Percentiles rank a stretch among this genome's conserved stretches.
These are phyloP conservation scores for Rhinophrynus dorsalis DNA, from an alignment of 2,797 vertebrate genomes.

Conservation along the genomic window DNA sequence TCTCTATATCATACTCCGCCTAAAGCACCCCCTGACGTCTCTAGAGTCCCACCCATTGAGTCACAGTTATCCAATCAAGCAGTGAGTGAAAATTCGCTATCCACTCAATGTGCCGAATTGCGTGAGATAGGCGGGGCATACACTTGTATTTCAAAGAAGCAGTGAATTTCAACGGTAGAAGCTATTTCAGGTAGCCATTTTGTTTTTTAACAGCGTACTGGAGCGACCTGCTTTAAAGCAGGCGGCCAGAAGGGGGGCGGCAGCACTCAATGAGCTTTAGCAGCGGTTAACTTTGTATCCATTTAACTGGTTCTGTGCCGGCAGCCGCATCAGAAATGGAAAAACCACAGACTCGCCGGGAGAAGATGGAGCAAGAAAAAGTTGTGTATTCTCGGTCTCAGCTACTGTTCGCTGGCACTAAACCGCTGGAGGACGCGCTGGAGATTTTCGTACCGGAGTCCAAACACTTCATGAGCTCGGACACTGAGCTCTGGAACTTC, in stretches of 20 bases:
- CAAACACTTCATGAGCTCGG: slow-evolving; percentile 76
- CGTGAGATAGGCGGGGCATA: slow-evolving; percentile 16
- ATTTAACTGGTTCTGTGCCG: slow-evolving; percentile 3
- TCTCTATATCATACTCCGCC: slow-evolving; percentile 22
- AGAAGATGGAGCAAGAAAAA: slow-evolving; percentile 60
- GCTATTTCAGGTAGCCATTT: slow-evolving; percentile 39
- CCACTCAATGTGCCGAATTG: slow-evolving; percentile 13
- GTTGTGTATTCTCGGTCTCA: slow-evolving; percentile 75
- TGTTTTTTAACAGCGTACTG: slow-evolving; percentile 11
- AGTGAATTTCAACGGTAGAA: slow-evolving; percentile 52
- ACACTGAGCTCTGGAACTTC: slow-evolving; percentile 77
- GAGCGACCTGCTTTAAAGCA: slow-evolving; percentile 29
- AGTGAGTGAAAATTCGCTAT: neutral
- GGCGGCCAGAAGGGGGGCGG: slow-evolving; percentile 60
- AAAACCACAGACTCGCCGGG: slow-evolving; percentile 35
- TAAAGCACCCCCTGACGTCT: slow-evolving; percentile 11
- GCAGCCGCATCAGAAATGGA: neutral
- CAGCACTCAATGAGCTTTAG: slow-evolving; percentile 39
- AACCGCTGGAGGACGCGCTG: slow-evolving; percentile 74
- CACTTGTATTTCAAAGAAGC: slow-evolving; percentile 54
- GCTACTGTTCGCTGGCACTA: slow-evolving; percentile 66
- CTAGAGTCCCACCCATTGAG: neutral
- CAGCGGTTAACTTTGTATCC: slow-evolving; percentile 9
- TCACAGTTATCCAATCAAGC: neutral
- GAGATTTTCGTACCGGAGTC: slow-evolving; percentile 74